Percentiles rank a stretch among this genome's conserved stretches.
Evolutionary conservation across 37 sponge, comb jelly and placozoan genomes (phyloP).

Genomic region (Eunapius fragilis): DNA sequence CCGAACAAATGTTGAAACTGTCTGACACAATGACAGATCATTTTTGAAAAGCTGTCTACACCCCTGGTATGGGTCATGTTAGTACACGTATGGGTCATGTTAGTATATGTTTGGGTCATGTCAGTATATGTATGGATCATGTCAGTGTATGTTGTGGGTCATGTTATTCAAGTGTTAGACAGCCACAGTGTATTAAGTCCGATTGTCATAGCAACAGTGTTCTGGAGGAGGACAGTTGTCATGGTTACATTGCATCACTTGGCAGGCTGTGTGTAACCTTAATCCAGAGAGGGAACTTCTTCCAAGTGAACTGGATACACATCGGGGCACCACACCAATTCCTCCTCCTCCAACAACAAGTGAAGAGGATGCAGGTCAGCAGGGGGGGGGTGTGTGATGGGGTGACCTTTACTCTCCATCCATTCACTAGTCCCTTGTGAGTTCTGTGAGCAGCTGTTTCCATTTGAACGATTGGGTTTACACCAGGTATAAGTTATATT

Average conservation of each 20-base stretch:
- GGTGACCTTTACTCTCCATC: neutral
- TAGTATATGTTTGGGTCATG: too few relatives aligned
- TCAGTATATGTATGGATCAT: too few relatives aligned
- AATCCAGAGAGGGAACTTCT: constrained; percentile 34
- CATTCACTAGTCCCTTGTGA: constrained; percentile 42
- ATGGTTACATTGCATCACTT: neutral
- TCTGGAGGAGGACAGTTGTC: neutral
- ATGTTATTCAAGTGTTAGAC: too few relatives aligned
- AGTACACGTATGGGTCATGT: too few relatives aligned
- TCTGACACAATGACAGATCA: too few relatives aligned
- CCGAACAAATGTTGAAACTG: too few relatives aligned
- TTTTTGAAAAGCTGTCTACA: too few relatives aligned
- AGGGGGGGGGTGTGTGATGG: neutral
- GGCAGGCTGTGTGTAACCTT: constrained; percentile 21
- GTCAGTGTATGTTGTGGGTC: too few relatives aligned
- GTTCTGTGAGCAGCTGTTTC: constrained; percentile 41
- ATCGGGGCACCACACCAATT: neutral
- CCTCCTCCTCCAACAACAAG: neutral
- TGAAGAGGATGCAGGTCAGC: neutral
- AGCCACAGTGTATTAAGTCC: too few relatives aligned
- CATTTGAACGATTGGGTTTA: constrained; percentile 1
- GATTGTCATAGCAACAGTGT: too few relatives aligned
- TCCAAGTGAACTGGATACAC: neutral
- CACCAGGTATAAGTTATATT: constrained; percentile 78
- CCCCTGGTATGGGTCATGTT: too few relatives aligned